Evolutionary conservation across 2,888 invertebrate species (phyloP).

Genomic region (Eilema caniola): DNA sequence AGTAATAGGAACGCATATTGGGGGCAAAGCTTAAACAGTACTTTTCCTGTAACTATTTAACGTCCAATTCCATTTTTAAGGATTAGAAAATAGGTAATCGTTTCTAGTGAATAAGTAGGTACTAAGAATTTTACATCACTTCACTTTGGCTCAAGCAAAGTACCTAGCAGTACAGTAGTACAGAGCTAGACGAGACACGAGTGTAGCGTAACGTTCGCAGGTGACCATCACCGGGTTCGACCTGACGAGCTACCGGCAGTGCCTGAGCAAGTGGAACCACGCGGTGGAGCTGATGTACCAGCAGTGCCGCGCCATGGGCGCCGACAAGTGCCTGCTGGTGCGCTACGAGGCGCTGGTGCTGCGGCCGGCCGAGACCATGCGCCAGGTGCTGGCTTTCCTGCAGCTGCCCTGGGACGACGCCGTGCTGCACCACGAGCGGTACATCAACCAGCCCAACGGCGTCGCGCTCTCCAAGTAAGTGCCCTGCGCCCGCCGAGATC

Average conservation of each 20-base stretch:
- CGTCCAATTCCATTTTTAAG: too few species aligned
- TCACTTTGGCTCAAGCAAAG: too few species aligned
- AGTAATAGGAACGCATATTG: too few species aligned
- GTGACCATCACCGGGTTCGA: conserved; percentile 96
- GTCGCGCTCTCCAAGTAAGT: conserved; percentile 97
- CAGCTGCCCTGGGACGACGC: conserved; percentile 98
- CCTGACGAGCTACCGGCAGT: conserved; percentile 96
- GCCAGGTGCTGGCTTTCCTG: conserved; percentile 94
- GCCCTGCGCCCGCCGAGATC: not conserved
- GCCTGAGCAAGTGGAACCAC: conserved; percentile 98
- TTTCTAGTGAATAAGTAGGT: too few species aligned
- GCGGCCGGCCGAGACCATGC: conserved; percentile 96
- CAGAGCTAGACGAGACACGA: not conserved
- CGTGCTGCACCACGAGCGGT: conserved; percentile 98
- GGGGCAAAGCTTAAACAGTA: too few species aligned
- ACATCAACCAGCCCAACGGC: conserved; percentile 98
- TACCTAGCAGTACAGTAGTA: too few species aligned
- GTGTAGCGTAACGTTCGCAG: conserved; percentile 49
- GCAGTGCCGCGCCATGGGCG: conserved; percentile 95
- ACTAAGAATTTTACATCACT: too few species aligned
- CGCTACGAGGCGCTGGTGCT: conserved; percentile 99
- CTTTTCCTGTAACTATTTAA: too few species aligned
- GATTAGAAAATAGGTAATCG: too few species aligned
- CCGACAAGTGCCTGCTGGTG: conserved; percentile 93
- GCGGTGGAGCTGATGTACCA: conserved; percentile 98